Conservation (phyloP, 2,797 vertebrate species). For the Cossypha polioptera region DNA sequence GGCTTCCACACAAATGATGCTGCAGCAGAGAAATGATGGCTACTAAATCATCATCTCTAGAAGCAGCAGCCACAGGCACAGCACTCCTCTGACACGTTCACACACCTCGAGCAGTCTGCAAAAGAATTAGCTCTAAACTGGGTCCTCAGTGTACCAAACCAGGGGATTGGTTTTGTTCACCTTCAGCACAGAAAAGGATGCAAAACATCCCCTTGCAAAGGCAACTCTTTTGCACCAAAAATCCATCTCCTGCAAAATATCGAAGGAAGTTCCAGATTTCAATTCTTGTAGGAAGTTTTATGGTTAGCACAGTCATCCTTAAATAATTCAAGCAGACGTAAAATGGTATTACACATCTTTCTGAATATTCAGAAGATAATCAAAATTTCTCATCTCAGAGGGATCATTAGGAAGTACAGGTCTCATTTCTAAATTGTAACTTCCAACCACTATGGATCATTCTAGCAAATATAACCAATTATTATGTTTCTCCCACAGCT, state of each 20-base stretch:
- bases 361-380: conserved; percentile 10
- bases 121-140: not conserved
- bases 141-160: not conserved
- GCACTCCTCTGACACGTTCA: fast-evolving
- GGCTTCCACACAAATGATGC: not conserved
- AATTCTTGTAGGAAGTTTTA: not conserved
- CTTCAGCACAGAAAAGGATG: not conserved
- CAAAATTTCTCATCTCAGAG: conserved; percentile 12
- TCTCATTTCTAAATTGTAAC: not conserved
- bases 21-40: not conserved
- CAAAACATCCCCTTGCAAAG: not conserved
- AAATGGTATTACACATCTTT: not conserved
- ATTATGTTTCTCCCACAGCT: not conserved
- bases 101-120: not conserved
- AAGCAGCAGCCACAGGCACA: not conserved
- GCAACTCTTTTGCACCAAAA: not conserved
- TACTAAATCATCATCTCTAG: not conserved
- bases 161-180: not conserved
- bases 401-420: not conserved
- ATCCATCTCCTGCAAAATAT: not conserved
- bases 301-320: not conserved
- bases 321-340: not conserved
- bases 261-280: not conserved
- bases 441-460: not conserved
- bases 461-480: not conserved